Evolutionary conservation across 2,797 vertebrate genomes (phyloP), one percentile per base, ranked within the genome.

Genomic region (Chrosomus eos): DNA sequence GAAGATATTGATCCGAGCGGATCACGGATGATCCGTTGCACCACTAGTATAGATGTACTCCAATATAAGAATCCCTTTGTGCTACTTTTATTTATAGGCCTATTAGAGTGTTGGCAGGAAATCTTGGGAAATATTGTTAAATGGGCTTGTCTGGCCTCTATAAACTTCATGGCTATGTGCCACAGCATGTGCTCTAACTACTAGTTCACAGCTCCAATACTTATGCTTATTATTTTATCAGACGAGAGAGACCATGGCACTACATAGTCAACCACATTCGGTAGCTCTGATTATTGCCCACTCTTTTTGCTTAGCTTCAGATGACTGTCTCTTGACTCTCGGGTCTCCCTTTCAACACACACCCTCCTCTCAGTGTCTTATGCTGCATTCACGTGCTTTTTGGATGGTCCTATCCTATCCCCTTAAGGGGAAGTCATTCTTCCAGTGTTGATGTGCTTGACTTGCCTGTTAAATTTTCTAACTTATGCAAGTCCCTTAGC

Each of bases 331-430:
- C 5, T 75, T 55, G 31, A 58, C 21, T 76, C 45, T 53, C 19
- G 4, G 26, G 48, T 55, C 19, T 45, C 64, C 4, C 5, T 80
- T n/a, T 36, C 21, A 64, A 21, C 40, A 45, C 26, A 19, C 76
- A 45, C 40, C 36, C 26, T 79, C 26, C 40, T 31, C 40, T 79
- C 26, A 45, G 18, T 66, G 77, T 79, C 18, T 79, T 31, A 66
- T 23, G 40, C 26, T 66, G 40, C 60, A 9, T 79, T 78, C 55
- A 64, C 36, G 0, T 62, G 76, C 36, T 78, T 38, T 38, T 62
- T 18, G 18, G 58, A 45, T 64, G 23, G 16, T 75, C 28, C 3
- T 74, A 1, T 75, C 28, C 3, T 74, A 1, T 43, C 64, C 36
- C 21, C 36, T 40, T 40, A 11, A 60, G 33, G 33, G 28, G 1